Evolutionary conservation across 1,140 invertebrate genomes (phyloP), one percentile per base, ranked within the genome.

Genomic region (Cydia splendana): DNA sequence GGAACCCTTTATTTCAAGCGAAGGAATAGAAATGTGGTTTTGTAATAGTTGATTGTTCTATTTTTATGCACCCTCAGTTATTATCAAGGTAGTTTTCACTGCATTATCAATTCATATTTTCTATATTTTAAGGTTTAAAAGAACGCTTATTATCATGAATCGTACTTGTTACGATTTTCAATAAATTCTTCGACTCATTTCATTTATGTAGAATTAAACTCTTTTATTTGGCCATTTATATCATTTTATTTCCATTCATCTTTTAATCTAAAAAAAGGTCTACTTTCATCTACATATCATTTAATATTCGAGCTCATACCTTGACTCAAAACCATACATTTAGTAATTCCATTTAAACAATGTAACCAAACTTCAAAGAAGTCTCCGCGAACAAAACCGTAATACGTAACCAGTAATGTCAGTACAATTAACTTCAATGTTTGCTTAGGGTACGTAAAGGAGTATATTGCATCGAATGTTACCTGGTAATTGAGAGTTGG

Each of bases 401-500:
- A n/a, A n/a, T 10, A 62, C 20, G 57, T 62, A 62, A 62, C 2
- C 57, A 48, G 18, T 62, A 24, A 62, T 24, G 18, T 24, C 18
- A 24, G 57, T 12, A 71, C 34, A 71, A 71, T 71, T 71, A 71
- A 42, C 67, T 71, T 71, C n/a, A 71, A 71, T 71, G 67, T 71
- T 71, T 71, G n/a, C 67, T 71, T 71, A 38, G 67, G 30, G n/a
- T 69, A 38, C 9, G n/a, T 38, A 38, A 45, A 71, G 57, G 18
- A 71, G 30, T 71, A n/a, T 71, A 71, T 71, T 71, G 67, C 67
- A 71, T 71, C 67, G 67, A 71, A 62, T 38, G 67, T 38, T 67
- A 71, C 15, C 67, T 18, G 67, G 67, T 71, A 71, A 71, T 71
- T 69, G 65, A 69, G 65, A 69, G 65, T 71, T 71, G n/a, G 67